Base-by-base conservation (phyloP, 2,888 invertebrate genomes). In the Diaphora mendica region DNA sequence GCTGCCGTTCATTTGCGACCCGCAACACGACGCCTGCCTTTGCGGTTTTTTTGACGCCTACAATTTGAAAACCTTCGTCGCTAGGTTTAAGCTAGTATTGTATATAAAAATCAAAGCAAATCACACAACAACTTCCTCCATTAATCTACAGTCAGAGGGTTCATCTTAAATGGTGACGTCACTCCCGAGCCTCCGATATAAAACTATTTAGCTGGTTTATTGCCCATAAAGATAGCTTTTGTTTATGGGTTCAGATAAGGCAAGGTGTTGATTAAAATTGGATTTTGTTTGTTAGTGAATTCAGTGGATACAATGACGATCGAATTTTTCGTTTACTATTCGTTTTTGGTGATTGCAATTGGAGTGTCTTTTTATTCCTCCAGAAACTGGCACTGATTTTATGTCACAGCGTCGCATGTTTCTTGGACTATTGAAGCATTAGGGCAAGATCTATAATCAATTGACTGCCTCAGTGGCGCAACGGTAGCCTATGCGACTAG, bases 151-250 rank as follows among this genome's bases (percentile, higher is more conserved):
- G 84, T 89, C 88, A 88, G 88, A 86, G 77, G 85, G 84, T 72
- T 48, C 55, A 48, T 66, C 77, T 86, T 90, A 90, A 90, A 91
- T 89, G 90, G 90, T 90, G 91, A 90, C 87, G 88, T 88, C 90
- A 88, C 83, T 68, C 82, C 82, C 30, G 26, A 71, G 59, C 59
- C 69, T 65, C 72, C 88, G 87, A 90, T 91, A 91, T 89, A 91
- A 90, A 91, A 90, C 91, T 91, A 91, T 92, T 91, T 89, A 90
- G 88, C 83, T 84, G 77, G 85, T 91, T 91, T 91, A 92, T 90
- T 88, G 89, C 84, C 89, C 79, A 90, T 91, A 90, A 91, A 92
- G 86, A 89, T 86, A 83, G 77, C 71, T 76, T 74, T 82, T 83
- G 80, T 83, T 83, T 84, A 84, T 85, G 71, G 77, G 73, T 78